These are phyloP conservation scores for Cryptus armator DNA, from an alignment of 2,888 invertebrate species.

Conservation along the genomic window DNA sequence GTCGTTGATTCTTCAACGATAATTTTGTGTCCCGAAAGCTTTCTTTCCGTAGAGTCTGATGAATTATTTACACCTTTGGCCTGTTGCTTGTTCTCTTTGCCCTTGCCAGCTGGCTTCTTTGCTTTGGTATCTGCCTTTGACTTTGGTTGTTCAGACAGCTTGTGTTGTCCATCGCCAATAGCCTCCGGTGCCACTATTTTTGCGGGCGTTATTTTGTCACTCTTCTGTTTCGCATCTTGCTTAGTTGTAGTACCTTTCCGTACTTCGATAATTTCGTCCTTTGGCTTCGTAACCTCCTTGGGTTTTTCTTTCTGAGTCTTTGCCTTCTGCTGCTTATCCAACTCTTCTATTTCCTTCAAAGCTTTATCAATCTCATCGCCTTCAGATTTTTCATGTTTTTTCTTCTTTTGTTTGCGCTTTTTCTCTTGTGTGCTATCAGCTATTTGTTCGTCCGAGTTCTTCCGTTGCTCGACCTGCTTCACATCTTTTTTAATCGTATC, in stretches of 20 bases:
- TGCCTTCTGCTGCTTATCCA: conserved; percentile 80
- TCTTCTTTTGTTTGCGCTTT: conserved; percentile 80
- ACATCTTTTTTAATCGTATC: conserved; percentile 76
- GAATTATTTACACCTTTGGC: conserved; percentile 36
- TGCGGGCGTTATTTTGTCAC: conserved; percentile 28
- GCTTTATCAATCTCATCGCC: conserved; percentile 86
- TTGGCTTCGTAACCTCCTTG: conserved; percentile 69
- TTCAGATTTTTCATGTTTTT: conserved; percentile 77
- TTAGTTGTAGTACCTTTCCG: conserved; percentile 37
- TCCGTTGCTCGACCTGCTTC: conserved; percentile 64
- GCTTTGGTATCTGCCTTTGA: conserved; percentile 49
- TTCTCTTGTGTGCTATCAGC: conserved; percentile 75
- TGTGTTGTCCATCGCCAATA: conserved; percentile 26
- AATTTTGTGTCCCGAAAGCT: conserved; percentile 35
- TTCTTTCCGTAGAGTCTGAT: conserved; percentile 29
- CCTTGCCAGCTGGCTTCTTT: conserved; percentile 58
- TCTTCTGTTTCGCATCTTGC: conserved; percentile 61
- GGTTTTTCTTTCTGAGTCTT: conserved; percentile 77
- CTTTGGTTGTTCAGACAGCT: conserved; percentile 41
- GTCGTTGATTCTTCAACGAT: conserved; percentile 29
- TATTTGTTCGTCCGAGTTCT: conserved; percentile 55
- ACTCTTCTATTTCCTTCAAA: conserved; percentile 84
- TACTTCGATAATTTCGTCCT: conserved; percentile 56
- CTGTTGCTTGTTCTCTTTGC: conserved; percentile 59
- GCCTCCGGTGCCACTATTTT: conserved; percentile 37